Conservation (phyloP, 2,888 invertebrate genomes). For the Pristionchus exspectatus region DNA sequence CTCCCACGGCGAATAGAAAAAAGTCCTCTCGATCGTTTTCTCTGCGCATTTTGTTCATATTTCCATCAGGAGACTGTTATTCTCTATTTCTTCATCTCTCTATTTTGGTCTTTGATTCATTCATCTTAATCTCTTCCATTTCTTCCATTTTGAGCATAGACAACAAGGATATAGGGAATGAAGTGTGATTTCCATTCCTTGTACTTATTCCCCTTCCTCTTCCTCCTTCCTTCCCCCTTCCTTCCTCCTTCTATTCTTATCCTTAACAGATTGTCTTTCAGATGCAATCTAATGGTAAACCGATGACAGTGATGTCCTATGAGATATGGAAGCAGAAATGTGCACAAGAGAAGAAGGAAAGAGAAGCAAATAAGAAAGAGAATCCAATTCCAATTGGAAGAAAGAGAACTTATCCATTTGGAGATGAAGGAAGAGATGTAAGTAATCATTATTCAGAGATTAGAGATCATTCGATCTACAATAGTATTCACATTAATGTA, state of each 20-base stretch:
- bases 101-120: background rate
- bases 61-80: background rate
- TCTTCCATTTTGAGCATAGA: too few species aligned
- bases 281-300: conserved; percentile 22
- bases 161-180: too few species aligned
- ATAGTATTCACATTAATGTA: background rate
- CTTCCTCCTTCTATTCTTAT: too few species aligned
- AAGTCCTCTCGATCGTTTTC: background rate
- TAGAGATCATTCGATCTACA: background rate
- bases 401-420: conserved; percentile 51
- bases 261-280: background rate
- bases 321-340: conserved; percentile 71
- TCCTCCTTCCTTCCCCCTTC: background rate
- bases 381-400: background rate
- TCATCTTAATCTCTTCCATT: background rate
- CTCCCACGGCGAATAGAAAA: background rate
- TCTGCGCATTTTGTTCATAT: background rate
- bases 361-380: conserved; percentile 45
- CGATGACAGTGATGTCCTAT: conserved; percentile 71
- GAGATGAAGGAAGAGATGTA: conserved; percentile 22
- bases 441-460: background rate
- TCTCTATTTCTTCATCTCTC: background rate
- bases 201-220: too few species aligned
- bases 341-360: conserved; percentile 63
- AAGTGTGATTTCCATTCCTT: too few species aligned